Evolutionary conservation across 2,113 vertebrate species (phyloP).

Genomic region (Alethe castanea): DNA sequence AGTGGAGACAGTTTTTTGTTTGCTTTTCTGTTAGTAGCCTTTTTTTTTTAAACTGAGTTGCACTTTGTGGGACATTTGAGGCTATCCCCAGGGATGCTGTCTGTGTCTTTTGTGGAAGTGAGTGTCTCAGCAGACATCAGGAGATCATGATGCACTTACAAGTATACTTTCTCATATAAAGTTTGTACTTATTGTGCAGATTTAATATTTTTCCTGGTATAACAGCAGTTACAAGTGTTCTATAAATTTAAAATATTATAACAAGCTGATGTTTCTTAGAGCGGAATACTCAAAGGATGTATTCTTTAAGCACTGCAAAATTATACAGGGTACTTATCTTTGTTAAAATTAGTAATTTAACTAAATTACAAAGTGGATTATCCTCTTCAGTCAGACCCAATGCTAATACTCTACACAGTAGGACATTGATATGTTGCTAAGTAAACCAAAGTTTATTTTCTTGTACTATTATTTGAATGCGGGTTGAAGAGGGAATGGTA

Average conservation of each 20-base stretch:
- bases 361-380: constrained; percentile 73
- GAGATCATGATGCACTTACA: constrained; percentile 44
- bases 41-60: constrained; percentile 14
- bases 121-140: constrained; percentile 19
- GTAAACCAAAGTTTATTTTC: constrained; percentile 61
- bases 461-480: neutral
- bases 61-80: constrained; percentile 30
- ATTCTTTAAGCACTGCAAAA: constrained; percentile 68
- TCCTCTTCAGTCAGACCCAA: constrained; percentile 43
- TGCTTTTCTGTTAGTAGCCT: constrained; percentile 22
- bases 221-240: constrained; percentile 67
- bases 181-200: constrained; percentile 61
- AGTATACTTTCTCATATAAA: constrained; percentile 63
- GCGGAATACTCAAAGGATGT: constrained; percentile 61
- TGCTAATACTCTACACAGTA: constrained; percentile 62
- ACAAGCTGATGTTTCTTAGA: constrained; percentile 57
- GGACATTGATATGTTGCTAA: constrained; percentile 53
- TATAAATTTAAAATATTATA: constrained; percentile 69
- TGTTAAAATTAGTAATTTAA: constrained; percentile 73
- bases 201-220: constrained; percentile 68
- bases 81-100: constrained; percentile 23
- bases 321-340: constrained; percentile 64
- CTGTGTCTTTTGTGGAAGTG: constrained; percentile 47
- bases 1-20: neutral
- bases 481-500: neutral